These are phyloP conservation scores for Acanthacorydalis orientalis DNA, from an alignment of 2,888 invertebrate genomes.

Conservation along the genomic window DNA sequence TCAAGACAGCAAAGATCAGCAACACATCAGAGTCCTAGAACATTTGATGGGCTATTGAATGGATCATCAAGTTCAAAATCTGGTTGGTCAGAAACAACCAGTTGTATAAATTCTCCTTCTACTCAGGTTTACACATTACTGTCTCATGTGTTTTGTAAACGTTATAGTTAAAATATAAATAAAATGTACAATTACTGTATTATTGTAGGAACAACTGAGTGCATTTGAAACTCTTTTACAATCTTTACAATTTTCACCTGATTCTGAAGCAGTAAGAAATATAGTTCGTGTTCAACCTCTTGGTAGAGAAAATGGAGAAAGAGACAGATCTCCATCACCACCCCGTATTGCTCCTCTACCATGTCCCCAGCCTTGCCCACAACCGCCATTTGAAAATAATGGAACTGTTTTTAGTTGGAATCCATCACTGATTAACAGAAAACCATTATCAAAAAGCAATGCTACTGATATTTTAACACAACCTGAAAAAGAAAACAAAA, in stretches of 20 bases:
- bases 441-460: neutral
- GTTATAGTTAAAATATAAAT: too few species aligned
- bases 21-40: neutral
- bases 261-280: neutral
- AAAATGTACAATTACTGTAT: too few species aligned
- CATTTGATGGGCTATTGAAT: neutral
- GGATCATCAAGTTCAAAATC: neutral
- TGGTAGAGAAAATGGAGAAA: neutral
- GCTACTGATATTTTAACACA: neutral
- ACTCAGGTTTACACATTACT: neutral
- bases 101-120: neutral
- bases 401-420: constrained; percentile 9
- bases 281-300: neutral
- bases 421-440: constrained; percentile 7
- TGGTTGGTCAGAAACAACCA: neutral
- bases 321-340: constrained; percentile 7
- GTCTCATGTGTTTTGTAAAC: too few species aligned
- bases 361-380: constrained; percentile 3
- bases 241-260: constrained; percentile 6
- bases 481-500: constrained; percentile 4
- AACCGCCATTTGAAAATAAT: neutral
- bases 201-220: too few species aligned
- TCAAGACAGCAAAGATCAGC: neutral
- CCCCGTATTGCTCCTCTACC: constrained; percentile 7
- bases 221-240: constrained; percentile 7